Evolutionary conservation across 2,888 invertebrate genomes (phyloP).

Genomic region (Folsomia candida): DNA sequence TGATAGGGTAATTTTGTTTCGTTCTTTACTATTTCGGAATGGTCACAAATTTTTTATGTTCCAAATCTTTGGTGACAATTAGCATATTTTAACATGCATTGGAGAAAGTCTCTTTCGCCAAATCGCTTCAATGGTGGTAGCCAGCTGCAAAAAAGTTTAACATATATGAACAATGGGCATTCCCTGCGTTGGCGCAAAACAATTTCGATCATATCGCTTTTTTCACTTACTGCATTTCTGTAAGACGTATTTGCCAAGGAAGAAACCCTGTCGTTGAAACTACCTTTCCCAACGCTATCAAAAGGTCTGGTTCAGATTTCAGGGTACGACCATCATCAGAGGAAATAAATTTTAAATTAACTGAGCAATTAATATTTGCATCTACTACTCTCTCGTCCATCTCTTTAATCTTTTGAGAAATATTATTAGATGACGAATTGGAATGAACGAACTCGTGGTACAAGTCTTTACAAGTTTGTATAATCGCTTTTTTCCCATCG

Average conservation of each 20-base stretch:
- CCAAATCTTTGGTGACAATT: conserved; percentile 43
- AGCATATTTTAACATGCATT: conserved; percentile 32
- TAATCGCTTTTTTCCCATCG: conserved; percentile 45
- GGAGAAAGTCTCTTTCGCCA: conserved; percentile 29
- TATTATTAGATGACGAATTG: not conserved
- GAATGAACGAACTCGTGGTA: conserved; percentile 18
- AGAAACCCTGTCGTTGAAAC: conserved; percentile 45
- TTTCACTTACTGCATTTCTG: conserved; percentile 47
- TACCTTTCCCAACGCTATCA: conserved; percentile 42
- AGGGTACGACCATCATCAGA: conserved; percentile 4
- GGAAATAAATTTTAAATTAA: conserved; percentile 21
- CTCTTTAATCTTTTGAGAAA: not conserved
- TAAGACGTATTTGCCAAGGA: conserved; percentile 46
- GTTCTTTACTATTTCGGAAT: too few relatives aligned
- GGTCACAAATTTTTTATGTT: too few relatives aligned
- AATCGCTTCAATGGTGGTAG: conserved; percentile 28
- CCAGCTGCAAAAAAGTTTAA: conserved; percentile 34
- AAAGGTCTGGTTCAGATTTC: conserved; percentile 43
- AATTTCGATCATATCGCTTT: not conserved
- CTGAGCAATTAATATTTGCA: conserved; percentile 25
- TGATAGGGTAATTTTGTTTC: too few relatives aligned
- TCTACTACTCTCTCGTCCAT: conserved; percentile 37
- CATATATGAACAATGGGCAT: too few relatives aligned
- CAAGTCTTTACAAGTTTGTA: conserved; percentile 37
- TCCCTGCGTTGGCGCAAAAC: too few relatives aligned